These are phyloP conservation scores for Distichodus sexfasciatus DNA, from an alignment of 2,797 vertebrate species.

Conservation along the genomic window DNA sequence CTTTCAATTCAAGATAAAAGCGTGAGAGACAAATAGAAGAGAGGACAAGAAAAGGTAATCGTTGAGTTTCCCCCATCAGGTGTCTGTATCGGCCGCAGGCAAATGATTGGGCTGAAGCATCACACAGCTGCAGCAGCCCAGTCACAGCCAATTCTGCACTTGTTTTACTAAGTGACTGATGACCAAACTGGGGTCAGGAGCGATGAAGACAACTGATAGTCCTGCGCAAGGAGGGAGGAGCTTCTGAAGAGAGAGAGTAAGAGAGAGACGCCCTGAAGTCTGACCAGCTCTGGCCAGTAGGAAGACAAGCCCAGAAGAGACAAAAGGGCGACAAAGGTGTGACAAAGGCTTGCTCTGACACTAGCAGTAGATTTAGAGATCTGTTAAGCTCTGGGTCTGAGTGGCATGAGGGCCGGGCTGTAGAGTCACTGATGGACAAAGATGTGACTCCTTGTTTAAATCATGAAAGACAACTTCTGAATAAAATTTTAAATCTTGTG, in stretches of 20 bases:
- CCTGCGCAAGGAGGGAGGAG: conserved; percentile 41
- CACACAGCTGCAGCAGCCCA: conserved; percentile 40
- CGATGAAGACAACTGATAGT: conserved; percentile 64
- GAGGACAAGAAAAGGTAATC: conserved; percentile 60
- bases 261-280: conserved; percentile 6
- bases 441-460: conserved; percentile 38
- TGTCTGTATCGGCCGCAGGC: conserved; percentile 51
- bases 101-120: conserved; percentile 60
- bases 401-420: conserved; percentile 29
- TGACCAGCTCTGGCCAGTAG: conserved; percentile 22
- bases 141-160: conserved; percentile 62
- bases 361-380: conserved; percentile 46
- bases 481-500: no score
- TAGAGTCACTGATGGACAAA: conserved; percentile 33
- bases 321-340: conserved; percentile 42
- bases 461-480: conserved; percentile 26
- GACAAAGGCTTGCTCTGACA: conserved; percentile 41
- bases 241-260: neutral
- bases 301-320: conserved; percentile 27
- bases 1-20: neutral
- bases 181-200: conserved; percentile 63
- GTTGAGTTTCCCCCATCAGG: conserved; percentile 56
- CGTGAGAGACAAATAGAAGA: conserved; percentile 15
- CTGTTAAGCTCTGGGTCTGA: conserved; percentile 35
- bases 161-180: conserved; percentile 66